These are phyloP conservation scores for Poecile atricapillus DNA, from an alignment of 2,113 vertebrate species.

Conservation along the genomic window DNA sequence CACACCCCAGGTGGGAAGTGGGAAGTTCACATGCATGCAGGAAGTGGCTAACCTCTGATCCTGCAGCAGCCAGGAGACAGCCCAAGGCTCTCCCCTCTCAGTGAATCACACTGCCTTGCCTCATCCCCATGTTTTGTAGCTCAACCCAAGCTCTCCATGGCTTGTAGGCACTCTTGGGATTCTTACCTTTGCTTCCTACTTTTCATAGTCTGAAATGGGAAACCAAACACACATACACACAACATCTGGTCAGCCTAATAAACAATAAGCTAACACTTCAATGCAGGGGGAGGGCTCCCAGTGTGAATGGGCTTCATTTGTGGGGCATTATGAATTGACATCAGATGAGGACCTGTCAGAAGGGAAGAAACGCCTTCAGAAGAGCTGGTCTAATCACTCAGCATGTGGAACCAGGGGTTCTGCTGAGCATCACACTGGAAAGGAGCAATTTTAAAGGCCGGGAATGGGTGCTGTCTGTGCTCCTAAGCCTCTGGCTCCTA, in stretches of 20 bases:
- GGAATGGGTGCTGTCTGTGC: not conserved
- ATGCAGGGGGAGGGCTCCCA: not conserved
- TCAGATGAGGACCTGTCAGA: not conserved
- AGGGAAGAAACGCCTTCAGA: not conserved
- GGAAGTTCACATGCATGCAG: fast-evolving
- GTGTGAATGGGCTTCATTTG: not conserved
- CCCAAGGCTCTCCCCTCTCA: not conserved
- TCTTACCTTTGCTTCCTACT: not conserved
- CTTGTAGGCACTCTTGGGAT: not conserved
- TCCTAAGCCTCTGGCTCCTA: not conserved
- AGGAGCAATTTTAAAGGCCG: not conserved
- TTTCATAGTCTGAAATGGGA: not conserved
- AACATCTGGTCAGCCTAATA: not conserved
- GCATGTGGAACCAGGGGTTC: not conserved
- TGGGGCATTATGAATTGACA: not conserved
- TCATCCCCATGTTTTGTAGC: fast-evolving
- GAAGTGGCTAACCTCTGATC: not conserved
- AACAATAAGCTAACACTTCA: not conserved
- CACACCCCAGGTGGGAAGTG: not conserved
- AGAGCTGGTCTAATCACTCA: not conserved
- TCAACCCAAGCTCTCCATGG: not conserved
- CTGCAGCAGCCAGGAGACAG: not conserved
- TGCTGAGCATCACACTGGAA: not conserved
- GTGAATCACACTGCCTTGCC: not conserved
- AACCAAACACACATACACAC: not conserved